A percentile compares a stretch with the other conserved stretches of the same genome.
Conservation (phyloP, 2,888 invertebrate species). For the Phengaris alcon region DNA sequence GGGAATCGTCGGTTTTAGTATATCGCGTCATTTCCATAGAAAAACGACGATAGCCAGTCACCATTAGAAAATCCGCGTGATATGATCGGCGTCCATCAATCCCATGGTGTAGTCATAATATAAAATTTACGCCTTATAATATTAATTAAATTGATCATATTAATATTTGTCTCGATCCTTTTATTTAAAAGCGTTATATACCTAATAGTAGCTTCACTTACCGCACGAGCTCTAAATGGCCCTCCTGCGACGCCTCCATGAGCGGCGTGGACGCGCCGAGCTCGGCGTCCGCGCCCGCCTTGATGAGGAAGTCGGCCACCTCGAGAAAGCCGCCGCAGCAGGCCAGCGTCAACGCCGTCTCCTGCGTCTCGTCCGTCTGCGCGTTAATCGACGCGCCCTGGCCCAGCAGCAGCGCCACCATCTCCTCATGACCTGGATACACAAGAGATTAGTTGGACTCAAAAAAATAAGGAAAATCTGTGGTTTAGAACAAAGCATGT, state of each 20-base stretch:
- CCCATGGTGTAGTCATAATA: too few species aligned
- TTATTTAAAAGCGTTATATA: too few species aligned
- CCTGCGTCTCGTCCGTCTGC: slow-evolving; percentile 99
- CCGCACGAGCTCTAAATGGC: slow-evolving; percentile 94
- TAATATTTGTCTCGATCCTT: too few species aligned
- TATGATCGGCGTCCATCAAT: too few species aligned
- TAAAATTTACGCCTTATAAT: too few species aligned
- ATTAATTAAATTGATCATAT: too few species aligned
- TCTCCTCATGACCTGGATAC: slow-evolving; percentile 93
- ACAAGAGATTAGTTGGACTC: neutral
- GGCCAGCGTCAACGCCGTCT: slow-evolving; percentile 95
- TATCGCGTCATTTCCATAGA: too few species aligned
- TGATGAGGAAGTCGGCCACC: slow-evolving; percentile 93
- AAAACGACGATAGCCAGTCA: too few species aligned
- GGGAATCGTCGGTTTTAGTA: too few species aligned
- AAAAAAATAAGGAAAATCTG: neutral
- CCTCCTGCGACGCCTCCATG: slow-evolving; percentile 99
- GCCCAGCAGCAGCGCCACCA: slow-evolving; percentile 95
- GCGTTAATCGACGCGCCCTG: slow-evolving; percentile 98
- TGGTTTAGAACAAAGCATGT: too few species aligned
- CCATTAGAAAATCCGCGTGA: too few species aligned
- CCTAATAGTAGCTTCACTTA: slow-evolving; percentile 38
- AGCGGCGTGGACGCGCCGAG: slow-evolving; percentile 97
- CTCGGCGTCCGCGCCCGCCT: slow-evolving; percentile 96
- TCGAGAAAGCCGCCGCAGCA: slow-evolving; percentile 97